Evolutionary conservation across 2,888 invertebrate genomes (phyloP).

Genomic region (Eupithecia vulgata): DNA sequence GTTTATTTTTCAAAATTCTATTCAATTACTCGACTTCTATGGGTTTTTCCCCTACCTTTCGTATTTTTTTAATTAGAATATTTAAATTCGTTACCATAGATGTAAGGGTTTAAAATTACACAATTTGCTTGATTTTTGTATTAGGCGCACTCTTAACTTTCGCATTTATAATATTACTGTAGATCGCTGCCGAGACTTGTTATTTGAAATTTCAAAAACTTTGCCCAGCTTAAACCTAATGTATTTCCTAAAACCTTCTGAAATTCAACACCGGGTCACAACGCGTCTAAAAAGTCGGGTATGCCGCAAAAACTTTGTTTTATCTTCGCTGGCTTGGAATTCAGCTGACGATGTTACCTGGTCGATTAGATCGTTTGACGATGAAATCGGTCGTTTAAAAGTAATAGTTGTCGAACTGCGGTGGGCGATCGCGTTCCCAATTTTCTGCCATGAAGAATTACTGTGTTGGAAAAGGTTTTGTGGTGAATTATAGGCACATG

Average conservation of each 20-base stretch:
- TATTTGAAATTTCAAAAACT: not conserved
- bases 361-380: not conserved
- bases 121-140: too few species aligned
- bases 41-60: too few species aligned
- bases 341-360: conserved; percentile 40
- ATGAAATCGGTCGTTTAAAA: conserved; percentile 6
- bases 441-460: not conserved
- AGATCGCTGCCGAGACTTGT: not conserved
- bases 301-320: conserved; percentile 50
- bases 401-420: conserved; percentile 7
- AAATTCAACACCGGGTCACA: conserved; percentile 44
- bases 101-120: too few species aligned
- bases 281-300: conserved; percentile 44
- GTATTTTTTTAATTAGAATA: too few species aligned
- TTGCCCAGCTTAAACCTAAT: not conserved
- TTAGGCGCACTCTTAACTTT: too few species aligned
- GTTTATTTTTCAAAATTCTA: too few species aligned
- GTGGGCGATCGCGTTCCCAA: not conserved
- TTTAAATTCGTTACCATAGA: too few species aligned
- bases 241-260: conserved; percentile 37
- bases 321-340: conserved; percentile 58
- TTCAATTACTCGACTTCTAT: too few species aligned
- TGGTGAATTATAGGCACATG: not conserved
- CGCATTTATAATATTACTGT: not conserved
- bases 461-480: not conserved